Percentiles rank a stretch among this genome's conserved stretches.
Conservation (phyloP, 2,113 vertebrate genomes). For the Nerophis lumbriciformis region DNA sequence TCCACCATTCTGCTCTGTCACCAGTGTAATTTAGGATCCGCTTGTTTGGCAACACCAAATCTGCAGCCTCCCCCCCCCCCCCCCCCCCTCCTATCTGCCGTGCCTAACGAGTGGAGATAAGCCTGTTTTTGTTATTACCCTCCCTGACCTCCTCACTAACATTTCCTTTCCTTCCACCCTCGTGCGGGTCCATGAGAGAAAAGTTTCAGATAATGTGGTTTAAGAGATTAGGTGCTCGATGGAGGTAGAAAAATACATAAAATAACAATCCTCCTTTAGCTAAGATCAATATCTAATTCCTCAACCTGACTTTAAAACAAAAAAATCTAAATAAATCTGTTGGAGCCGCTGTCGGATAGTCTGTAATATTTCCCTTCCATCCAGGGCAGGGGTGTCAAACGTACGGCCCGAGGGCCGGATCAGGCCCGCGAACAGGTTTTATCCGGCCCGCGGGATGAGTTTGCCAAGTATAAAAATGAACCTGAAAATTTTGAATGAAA, state of each 20-base stretch:
- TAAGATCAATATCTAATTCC: conserved; percentile 40
- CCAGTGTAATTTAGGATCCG: conserved; percentile 45
- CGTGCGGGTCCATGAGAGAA: conserved; percentile 12
- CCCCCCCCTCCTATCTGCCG: conserved; percentile 56
- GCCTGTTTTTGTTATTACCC: conserved; percentile 55
- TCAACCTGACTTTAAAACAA: conserved; percentile 36
- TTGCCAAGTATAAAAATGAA: no score
- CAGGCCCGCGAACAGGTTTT: no score
- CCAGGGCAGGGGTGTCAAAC: neutral
- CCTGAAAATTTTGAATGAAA: no score
- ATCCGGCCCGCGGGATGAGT: no score
- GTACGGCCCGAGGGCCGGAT: no score
- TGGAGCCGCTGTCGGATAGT: conserved; percentile 14
- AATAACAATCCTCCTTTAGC: conserved; percentile 42
- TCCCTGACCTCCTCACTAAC: conserved; percentile 35
- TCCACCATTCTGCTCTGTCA: conserved; percentile 29
- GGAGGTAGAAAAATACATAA: neutral
- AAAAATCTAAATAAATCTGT: conserved; percentile 10
- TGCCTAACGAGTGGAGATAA: conserved; percentile 59
- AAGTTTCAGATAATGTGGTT: conserved; percentile 22
- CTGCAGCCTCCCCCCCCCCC: conserved; percentile 37
- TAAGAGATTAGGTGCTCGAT: conserved; percentile 38
- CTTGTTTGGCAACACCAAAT: conserved; percentile 50
- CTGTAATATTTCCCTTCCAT: conserved; percentile 15
- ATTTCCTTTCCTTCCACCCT: neutral